phyloP scores from a whole-genome alignment of 1,140 invertebrate genomes.

The Apis cerana region DNA sequence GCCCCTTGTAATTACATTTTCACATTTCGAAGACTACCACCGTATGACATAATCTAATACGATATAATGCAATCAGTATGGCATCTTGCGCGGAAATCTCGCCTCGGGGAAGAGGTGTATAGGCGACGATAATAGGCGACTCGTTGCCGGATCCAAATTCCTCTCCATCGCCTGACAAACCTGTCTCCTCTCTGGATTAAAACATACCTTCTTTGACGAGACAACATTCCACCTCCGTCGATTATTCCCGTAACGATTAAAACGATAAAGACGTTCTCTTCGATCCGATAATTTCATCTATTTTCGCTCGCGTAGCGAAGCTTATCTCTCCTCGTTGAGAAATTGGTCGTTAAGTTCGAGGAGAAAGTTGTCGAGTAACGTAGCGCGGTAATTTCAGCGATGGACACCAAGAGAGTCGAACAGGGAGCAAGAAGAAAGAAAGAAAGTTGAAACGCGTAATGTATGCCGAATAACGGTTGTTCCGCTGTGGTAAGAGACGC shows the following conservation, averaged over 20 bases:
- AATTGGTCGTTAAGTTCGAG: not conserved
- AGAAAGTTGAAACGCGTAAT: conserved; percentile 45
- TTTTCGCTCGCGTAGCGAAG: no score
- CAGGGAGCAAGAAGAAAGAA: conserved; percentile 8
- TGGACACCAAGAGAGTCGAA: not conserved
- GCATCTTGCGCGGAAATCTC: conserved; percentile 26
- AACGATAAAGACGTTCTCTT: not conserved
- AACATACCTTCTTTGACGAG: not conserved
- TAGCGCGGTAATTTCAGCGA: not conserved
- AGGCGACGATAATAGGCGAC: conserved; percentile 5
- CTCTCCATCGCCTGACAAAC: not conserved
- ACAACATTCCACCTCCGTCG: not conserved
- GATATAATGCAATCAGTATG: conserved; percentile 28
- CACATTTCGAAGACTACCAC: conserved; percentile 38
- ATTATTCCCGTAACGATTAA: not conserved
- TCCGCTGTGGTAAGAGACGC: conserved; percentile 11
- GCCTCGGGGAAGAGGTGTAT: not conserved
- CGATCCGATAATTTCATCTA: no score
- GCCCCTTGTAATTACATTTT: conserved; percentile 53
- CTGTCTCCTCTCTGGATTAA: not conserved
- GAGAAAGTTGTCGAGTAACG: not conserved
- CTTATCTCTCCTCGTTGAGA: no score
- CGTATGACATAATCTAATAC: conserved; percentile 33
- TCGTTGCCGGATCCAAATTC: conserved; percentile 31
- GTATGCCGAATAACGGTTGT: conserved; percentile 33